Evolutionary conservation across 2,888 invertebrate species (phyloP), one percentile per base, ranked within the genome.

Genomic region (Phoenoteleia sp.): DNA sequence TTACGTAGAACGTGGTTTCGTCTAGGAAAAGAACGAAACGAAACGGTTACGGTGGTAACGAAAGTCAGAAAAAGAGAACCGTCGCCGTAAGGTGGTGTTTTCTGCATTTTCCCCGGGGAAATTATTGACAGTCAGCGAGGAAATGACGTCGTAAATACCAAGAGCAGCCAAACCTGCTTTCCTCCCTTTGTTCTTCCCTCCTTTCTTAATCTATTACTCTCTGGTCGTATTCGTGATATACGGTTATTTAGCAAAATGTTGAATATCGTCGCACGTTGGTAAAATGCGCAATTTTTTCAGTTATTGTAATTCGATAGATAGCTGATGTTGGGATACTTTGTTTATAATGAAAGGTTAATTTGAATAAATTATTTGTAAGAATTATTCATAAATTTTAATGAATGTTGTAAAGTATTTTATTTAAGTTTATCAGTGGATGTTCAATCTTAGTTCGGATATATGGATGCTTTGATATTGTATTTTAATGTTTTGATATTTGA

Each of bases 91-190:
- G 88, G 87, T 88, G 88, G 87, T 89, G 89, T 90, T 91, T 92
- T 91, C 87, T 88, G 88, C 91, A 90, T 92, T 87, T 88, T 91
- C 93, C 92, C 93, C 74, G 90, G 93, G 93, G 93, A 93, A 93
- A 93, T 93, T 93, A 93, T 93, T 93, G 93, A 93, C 93, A 93
- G 93, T 93, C 92, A 92, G 92, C 92, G 88, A 91, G 93, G 91
- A 93, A 93, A 93, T 93, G 92, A 93, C 92, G 92, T 92, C 93
- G 92, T 93, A 93, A 93, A 93, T 93, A 93, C 92, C 92, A 92
- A 89, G 90, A 87, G 88, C 89, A 86, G 88, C 86, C 88, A 83
- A 88, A 90, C 88, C 87, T 88, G 81, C 88, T 88, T 85, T 80
- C 84, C 72, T 80, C 67, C 84, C 54, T 80, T 77, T 80, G 49